Evolutionary conservation across 2,888 invertebrate species (phyloP).

Genomic region (Psococerastis gibbosa): DNA sequence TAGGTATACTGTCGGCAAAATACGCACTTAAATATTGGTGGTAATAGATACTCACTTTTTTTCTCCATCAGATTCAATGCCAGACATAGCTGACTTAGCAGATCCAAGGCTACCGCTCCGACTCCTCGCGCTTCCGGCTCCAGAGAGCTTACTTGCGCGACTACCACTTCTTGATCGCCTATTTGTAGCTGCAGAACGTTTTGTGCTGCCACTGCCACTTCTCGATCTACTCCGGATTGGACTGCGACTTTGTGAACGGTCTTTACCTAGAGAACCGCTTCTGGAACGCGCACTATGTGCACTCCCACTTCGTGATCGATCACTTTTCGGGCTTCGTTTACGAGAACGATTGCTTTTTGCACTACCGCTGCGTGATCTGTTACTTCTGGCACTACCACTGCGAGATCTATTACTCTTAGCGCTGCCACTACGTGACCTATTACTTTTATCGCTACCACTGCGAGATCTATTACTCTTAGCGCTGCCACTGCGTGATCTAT

Average conservation of each 20-base stretch:
- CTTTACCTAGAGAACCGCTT: too few species aligned
- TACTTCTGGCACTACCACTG: conserved; percentile 13
- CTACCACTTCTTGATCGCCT: conserved; percentile 15
- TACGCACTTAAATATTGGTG: too few species aligned
- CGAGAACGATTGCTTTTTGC: conserved; percentile 13
- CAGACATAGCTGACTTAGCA: conserved; percentile 28
- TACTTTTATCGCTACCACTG: conserved; percentile 10
- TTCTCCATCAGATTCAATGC: conserved; percentile 28
- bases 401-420: conserved; percentile 11
- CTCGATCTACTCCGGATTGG: too few species aligned
- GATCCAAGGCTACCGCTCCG: conserved; percentile 27
- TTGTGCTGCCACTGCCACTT: too few species aligned
- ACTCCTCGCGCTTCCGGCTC: conserved; percentile 21
- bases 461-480: conserved; percentile 11
- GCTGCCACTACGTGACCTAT: conserved; percentile 7
- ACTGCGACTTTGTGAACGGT: too few species aligned
- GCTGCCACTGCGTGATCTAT: conserved; percentile 15
- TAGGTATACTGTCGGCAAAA: too few species aligned
- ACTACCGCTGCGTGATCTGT: conserved; percentile 12
- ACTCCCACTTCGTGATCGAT: background rate
- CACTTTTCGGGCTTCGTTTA: conserved; percentile 1
- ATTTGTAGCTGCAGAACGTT: too few species aligned
- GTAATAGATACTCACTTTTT: conserved; percentile 24
- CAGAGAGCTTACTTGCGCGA: conserved; percentile 19
- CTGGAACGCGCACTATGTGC: too few species aligned